These are phyloP conservation scores for Gorsachius goisagi DNA, from an alignment of 2,113 vertebrate species.

Conservation along the genomic window DNA sequence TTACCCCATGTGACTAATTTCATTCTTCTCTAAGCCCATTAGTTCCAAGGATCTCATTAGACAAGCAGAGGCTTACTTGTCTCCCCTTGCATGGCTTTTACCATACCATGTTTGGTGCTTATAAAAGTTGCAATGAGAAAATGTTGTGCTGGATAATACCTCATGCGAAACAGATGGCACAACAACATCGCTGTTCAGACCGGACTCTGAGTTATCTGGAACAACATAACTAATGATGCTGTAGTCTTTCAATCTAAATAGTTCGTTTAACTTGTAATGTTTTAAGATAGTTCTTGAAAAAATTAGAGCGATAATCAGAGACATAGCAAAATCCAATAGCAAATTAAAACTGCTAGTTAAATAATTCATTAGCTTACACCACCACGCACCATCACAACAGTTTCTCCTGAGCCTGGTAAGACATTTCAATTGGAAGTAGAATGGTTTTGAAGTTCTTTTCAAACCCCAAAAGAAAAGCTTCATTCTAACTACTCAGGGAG, in stretches of 20 bases:
- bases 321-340: not conserved
- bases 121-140: constrained; percentile 22
- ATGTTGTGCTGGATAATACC: constrained; percentile 30
- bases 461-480: constrained; percentile 37
- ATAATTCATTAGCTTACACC: not conserved
- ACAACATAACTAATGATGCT: not conserved
- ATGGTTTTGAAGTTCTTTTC: constrained; percentile 49
- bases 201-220: not conserved
- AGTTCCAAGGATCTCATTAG: constrained; percentile 20
- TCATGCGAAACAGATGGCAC: constrained; percentile 61
- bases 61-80: not conserved
- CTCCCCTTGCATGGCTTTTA: not conserved
- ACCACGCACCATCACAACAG: not conserved
- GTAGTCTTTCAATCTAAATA: not conserved
- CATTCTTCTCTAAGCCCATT: not conserved
- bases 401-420: not conserved
- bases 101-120: constrained; percentile 32
- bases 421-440: constrained; percentile 17
- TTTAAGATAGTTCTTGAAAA: not conserved
- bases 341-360: not conserved
- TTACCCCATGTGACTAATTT: not conserved
- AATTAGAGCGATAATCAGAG: not conserved
- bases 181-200: constrained; percentile 2
- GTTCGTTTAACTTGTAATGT: not conserved
- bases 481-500: not conserved